phyloP scores from a whole-genome alignment of 2,113 vertebrate genomes.

The Orientallactaga bullata region DNA sequence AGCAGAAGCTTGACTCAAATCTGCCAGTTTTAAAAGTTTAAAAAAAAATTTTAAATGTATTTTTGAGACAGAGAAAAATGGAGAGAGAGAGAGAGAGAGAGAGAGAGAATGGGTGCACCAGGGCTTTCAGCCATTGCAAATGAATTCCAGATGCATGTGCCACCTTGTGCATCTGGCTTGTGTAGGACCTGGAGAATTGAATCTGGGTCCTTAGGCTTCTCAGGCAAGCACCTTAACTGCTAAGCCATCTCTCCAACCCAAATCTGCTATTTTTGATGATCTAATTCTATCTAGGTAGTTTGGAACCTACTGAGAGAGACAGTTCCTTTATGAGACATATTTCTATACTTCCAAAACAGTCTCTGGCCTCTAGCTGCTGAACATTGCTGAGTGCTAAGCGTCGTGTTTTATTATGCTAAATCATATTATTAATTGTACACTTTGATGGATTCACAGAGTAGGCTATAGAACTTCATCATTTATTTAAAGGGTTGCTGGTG shows the following conservation, averaged over 20 bases:
- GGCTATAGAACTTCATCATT: not conserved
- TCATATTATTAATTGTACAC: not conserved
- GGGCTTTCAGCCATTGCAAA: too few relatives aligned
- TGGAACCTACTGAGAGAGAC: not conserved
- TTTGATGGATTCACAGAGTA: not conserved
- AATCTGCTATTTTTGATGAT: not conserved
- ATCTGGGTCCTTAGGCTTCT: too few relatives aligned
- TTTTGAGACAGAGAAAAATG: too few relatives aligned
- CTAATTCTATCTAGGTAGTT: not conserved
- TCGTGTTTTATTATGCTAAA: slow-evolving; percentile 33
- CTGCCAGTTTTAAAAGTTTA: not conserved
- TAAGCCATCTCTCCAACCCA: too few relatives aligned
- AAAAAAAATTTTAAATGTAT: too few relatives aligned
- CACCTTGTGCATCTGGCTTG: too few relatives aligned
- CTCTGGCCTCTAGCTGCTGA: not conserved
- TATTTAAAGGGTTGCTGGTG: not conserved
- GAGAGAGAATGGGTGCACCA: too few relatives aligned
- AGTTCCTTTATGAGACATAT: not conserved
- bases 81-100: too few relatives aligned
- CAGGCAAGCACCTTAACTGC: too few relatives aligned
- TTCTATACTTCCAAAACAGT: not conserved
- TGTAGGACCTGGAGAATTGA: too few relatives aligned
- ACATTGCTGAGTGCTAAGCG: not conserved
- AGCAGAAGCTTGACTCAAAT: not conserved
- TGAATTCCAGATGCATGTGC: too few relatives aligned